Conservation (phyloP, 2,797 vertebrate genomes). For the Sebastes itinus region DNA sequence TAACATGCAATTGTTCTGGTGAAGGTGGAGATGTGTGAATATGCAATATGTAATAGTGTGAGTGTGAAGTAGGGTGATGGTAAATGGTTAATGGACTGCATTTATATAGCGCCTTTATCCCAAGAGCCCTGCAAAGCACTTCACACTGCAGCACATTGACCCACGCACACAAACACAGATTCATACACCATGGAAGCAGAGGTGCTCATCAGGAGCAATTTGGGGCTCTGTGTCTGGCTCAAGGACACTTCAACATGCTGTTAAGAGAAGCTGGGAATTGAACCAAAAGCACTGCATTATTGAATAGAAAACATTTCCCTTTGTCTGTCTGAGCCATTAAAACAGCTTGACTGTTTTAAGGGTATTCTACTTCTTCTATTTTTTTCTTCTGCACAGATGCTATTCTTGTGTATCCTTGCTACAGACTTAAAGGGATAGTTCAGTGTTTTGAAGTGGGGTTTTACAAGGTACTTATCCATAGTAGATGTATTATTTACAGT, state of each 20-base stretch:
- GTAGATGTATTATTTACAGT: too few species aligned
- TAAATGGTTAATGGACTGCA: background rate
- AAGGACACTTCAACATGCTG: background rate
- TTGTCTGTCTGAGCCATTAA: background rate
- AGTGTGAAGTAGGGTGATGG: constrained; percentile 1
- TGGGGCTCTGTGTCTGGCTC: background rate
- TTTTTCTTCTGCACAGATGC: background rate
- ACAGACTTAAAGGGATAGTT: background rate
- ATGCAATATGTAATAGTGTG: background rate
- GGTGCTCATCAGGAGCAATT: background rate
- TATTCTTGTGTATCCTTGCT: background rate
- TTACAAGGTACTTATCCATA: too few species aligned
- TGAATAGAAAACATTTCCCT: background rate
- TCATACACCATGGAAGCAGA: background rate
- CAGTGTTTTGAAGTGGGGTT: too few species aligned
- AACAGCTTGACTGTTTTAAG: background rate
- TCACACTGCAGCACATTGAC: background rate
- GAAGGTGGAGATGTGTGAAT: background rate
- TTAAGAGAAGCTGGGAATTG: background rate
- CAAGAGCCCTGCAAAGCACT: background rate
- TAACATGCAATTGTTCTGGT: background rate
- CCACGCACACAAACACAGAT: background rate
- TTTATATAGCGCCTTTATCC: background rate
- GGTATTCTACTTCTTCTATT: background rate
- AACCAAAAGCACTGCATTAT: background rate